A percentile compares a stretch with the other conserved stretches of the same genome.
Conservation (phyloP, 2,888 invertebrate genomes). For the Neelides folsomi region DNA sequence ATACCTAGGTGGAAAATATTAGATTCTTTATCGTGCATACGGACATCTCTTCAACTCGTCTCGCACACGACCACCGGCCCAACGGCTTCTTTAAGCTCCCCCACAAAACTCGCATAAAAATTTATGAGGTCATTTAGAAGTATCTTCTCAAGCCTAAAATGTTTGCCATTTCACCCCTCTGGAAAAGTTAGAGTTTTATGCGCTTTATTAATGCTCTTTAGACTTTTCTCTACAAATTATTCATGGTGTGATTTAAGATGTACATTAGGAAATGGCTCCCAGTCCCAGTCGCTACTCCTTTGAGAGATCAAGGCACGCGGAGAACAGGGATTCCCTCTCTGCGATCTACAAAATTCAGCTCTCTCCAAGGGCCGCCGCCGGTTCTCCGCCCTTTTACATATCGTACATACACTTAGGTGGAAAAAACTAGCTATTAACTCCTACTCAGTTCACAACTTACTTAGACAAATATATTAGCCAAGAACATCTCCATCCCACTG, state of each 20-base stretch:
- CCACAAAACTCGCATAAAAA: constrained; percentile 32
- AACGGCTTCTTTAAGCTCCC: constrained; percentile 13
- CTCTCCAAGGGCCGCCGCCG: background rate
- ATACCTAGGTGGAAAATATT: constrained; percentile 15
- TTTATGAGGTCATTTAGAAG: constrained; percentile 33
- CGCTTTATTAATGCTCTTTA: constrained; percentile 33
- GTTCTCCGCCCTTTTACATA: too few relatives aligned
- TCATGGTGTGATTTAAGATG: constrained; percentile 34
- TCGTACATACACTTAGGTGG: too few relatives aligned
- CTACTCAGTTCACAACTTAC: too few relatives aligned
- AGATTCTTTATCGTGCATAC: constrained; percentile 1
- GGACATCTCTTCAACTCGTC: background rate
- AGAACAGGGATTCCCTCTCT: constrained; percentile 1
- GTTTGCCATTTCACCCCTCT: constrained; percentile 22
- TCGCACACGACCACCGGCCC: constrained; percentile 6
- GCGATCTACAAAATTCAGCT: background rate
- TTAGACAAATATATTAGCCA: too few relatives aligned
- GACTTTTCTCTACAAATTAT: constrained; percentile 33
- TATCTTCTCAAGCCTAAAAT: constrained; percentile 32
- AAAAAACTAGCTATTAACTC: too few relatives aligned
- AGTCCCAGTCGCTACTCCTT: constrained; percentile 1
- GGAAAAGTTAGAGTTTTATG: constrained; percentile 26
- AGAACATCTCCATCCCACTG: too few relatives aligned
- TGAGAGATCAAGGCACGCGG: constrained; percentile 9
- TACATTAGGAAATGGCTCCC: constrained; percentile 33